These are phyloP conservation scores for Thalpophila matura DNA, from an alignment of 2,888 invertebrate species.

Conservation along the genomic window DNA sequence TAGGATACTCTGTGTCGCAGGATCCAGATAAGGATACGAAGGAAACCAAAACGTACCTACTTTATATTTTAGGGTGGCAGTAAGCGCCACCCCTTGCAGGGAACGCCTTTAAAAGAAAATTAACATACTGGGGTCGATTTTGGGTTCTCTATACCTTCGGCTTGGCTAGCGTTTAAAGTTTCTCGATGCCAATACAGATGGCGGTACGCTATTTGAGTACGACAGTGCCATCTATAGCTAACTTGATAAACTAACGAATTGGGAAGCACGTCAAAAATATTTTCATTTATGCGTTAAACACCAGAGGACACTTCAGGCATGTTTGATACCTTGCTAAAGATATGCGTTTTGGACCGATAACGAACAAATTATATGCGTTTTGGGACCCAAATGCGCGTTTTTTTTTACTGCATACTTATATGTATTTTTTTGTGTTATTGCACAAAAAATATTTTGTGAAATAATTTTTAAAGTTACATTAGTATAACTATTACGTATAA, in stretches of 20 bases:
- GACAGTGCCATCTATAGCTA: constrained; percentile 68
- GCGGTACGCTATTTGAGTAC: constrained; percentile 56
- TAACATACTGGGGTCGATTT: constrained; percentile 47
- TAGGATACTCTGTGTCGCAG: too few species aligned
- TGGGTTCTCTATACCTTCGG: background rate
- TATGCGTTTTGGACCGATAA: background rate
- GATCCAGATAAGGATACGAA: background rate
- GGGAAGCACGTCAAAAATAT: constrained; percentile 8
- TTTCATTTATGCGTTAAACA: constrained; percentile 21
- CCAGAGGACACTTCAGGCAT: constrained; percentile 52
- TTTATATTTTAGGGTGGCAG: constrained; percentile 65
- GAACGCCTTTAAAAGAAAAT: constrained; percentile 74
- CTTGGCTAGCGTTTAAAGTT: constrained; percentile 51
- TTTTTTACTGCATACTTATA: too few species aligned
- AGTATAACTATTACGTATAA: background rate
- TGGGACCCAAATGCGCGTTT: background rate
- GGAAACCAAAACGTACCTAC: constrained; percentile 27
- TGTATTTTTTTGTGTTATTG: too few species aligned
- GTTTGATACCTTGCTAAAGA: background rate
- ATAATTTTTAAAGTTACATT: background rate
- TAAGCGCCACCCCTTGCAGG: constrained; percentile 77
- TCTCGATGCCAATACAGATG: constrained; percentile 68
- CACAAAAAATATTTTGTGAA: background rate
- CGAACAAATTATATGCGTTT: background rate
- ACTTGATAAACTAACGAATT: constrained; percentile 31